Evolutionary conservation across 2,113 vertebrate genomes (phyloP), one percentile per base, ranked within the genome.

Genomic region (Aspidoscelis tigris): DNA sequence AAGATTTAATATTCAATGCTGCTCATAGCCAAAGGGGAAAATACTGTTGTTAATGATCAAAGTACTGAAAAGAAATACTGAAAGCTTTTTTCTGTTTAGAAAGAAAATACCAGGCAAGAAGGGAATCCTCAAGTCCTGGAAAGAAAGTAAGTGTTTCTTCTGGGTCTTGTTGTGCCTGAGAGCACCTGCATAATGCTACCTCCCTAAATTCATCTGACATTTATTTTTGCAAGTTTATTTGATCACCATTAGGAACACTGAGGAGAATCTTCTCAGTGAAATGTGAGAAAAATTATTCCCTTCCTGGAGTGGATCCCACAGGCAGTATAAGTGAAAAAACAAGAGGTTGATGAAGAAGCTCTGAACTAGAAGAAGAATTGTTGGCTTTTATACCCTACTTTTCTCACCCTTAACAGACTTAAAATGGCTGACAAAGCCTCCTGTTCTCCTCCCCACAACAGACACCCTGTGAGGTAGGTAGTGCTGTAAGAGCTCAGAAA

Each of bases 231-330:
- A 58, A 61, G 26, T 72, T 72, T 84, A 20, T 20, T 84, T 71
- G 58, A 74, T 73, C 24, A 26, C 41, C 10, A 73, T 47, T 58
- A 77, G 33, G 33, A 69, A 76, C 64, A 68, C 64, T 78, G 24
- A 47, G 41, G 39, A 64, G 71, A 71, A 47, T 71, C 53, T 84
- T 80, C 16, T 66, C 71, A 75, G 65, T 66, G 61, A 82, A 82
- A 50, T 44, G 55, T 12, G 21, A 73, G 69, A 44, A 65, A 43
- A 43, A 21, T 65, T n/a, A 33, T 14, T n/a, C 39, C 73, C 20
- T 24, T 53, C 75, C 18, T 77, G 33, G 11, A 72, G 50, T 33
- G 68, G 61, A 8, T 61, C 24, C 72, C 58, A 69, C n/a, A 79
- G 55, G 44, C 76, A 79, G 14, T 78, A 39, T 21, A 79, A 58